Evolutionary conservation across 2,797 vertebrate species (phyloP).

Genomic region (Pachyuromys duprasi): DNA sequence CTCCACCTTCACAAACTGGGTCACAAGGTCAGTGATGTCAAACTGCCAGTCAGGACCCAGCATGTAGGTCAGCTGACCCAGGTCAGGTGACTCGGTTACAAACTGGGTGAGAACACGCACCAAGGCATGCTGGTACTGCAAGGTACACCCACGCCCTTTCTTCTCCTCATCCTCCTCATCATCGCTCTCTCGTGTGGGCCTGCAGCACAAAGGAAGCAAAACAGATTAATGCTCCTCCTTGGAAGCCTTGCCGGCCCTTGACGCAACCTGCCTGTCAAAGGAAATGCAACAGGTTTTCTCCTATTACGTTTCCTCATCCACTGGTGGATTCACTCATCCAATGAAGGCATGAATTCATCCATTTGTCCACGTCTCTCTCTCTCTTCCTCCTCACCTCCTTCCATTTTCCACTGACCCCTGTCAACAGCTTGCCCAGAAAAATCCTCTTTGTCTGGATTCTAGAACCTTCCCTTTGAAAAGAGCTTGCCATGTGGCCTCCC

Average conservation of each 20-base stretch:
- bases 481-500: neutral
- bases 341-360: neutral
- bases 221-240: fast-evolving
- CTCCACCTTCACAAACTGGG: slow-evolving; percentile 95
- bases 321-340: no score
- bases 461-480: neutral
- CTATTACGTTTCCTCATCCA: neutral
- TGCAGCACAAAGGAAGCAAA: slow-evolving; percentile 75
- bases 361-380: neutral
- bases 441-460: neutral
- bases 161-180: slow-evolving; percentile 98
- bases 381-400: neutral
- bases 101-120: slow-evolving; percentile 97
- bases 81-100: slow-evolving; percentile 92
- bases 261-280: neutral
- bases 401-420: neutral
- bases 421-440: neutral
- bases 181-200: slow-evolving; percentile 97
- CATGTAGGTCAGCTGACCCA: slow-evolving; percentile 93
- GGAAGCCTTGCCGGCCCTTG: no score
- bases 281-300: neutral
- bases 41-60: slow-evolving; percentile 97
- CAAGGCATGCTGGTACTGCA: slow-evolving; percentile 95
- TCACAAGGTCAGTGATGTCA: slow-evolving; percentile 95
- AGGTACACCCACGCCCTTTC: slow-evolving; percentile 94